Evolutionary conservation across 2,888 invertebrate genomes (phyloP), one percentile per base, ranked within the genome.

Genomic region (Thymelicus sylvestris): DNA sequence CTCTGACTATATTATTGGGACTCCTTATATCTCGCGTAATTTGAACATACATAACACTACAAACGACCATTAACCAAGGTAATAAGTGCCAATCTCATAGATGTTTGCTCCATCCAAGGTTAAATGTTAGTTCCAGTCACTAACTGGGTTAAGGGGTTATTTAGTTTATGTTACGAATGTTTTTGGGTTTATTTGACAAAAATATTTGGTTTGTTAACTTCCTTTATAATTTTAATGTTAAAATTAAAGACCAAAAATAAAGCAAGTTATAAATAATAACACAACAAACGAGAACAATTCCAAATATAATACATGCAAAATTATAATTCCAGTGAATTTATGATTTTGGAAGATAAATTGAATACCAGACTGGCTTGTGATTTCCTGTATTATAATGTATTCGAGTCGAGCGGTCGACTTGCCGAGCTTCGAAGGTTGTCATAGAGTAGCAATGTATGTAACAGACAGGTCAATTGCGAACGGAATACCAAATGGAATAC

Each of bases 301-400:
- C 72, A 69, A 80, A 80, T 80, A 83, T 80, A 77, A 81, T 88
- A 89, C 88, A 91, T 87, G 88, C 86, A 83, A 91, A 91, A 88
- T 88, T n/a, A 88, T 91, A 88, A 89, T 91, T 91, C 89, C 82
- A 83, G 83, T 82, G 83, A 90, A 92, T 91, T 90, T 92, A 92
- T 90, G 89, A 91, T 90, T 91, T 92, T 88, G 82, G 86, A 91
- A 89, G 91, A 92, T 92, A 92, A 91, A 93, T 91, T 88, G 90
- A 87, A 85, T 84, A 84, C 83, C 87, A 85, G 87, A 84, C 84
- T 82, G 81, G 86, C 81, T 90, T 90, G 91, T 92, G 92, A 92
- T 92, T 92, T 93, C 93, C 92, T 92, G 90, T 85, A 85, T 87
- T 72, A 82, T 92, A 92, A 92, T 92, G 85, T 92, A 92, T 92